Evolutionary conservation across 1,140 invertebrate genomes (phyloP).

Genomic region (Oreohelix idahoensis): DNA sequence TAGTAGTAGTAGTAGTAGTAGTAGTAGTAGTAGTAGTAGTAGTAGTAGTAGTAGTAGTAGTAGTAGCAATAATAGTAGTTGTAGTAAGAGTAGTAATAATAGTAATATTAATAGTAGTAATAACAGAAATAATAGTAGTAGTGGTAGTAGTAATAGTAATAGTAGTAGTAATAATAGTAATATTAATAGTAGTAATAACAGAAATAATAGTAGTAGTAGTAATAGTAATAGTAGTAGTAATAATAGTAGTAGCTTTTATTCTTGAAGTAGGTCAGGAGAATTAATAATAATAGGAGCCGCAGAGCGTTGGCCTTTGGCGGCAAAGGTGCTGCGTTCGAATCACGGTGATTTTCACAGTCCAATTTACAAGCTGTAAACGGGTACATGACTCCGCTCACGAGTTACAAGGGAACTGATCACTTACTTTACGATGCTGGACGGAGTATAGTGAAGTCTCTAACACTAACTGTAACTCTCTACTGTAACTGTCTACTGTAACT

Average conservation of each 20-base stretch:
- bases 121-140: not conserved
- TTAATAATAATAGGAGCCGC: not conserved
- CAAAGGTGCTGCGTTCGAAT: no score
- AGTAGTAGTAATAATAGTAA: conserved; percentile 14
- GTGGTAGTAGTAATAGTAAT: conserved; percentile 5
- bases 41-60: conserved; percentile 13
- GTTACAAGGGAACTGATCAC: no score
- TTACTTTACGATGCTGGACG: no score
- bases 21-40: not conserved
- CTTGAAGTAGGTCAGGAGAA: not conserved
- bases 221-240: not conserved
- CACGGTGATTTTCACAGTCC: no score
- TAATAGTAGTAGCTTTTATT: not conserved
- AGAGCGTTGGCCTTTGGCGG: no score
- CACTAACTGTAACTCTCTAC: no score
- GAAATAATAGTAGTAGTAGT: conserved; percentile 1
- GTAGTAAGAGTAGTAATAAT: not conserved
- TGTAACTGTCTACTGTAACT: no score
- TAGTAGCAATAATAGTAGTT: not conserved
- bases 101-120: not conserved
- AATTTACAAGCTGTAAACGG: no score
- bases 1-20: not conserved
- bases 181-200: not conserved
- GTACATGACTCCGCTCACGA: no score
- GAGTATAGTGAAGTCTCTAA: no score